phyloP scores from a whole-genome alignment of 1,140 invertebrate genomes.

The Bombus waltoni region DNA sequence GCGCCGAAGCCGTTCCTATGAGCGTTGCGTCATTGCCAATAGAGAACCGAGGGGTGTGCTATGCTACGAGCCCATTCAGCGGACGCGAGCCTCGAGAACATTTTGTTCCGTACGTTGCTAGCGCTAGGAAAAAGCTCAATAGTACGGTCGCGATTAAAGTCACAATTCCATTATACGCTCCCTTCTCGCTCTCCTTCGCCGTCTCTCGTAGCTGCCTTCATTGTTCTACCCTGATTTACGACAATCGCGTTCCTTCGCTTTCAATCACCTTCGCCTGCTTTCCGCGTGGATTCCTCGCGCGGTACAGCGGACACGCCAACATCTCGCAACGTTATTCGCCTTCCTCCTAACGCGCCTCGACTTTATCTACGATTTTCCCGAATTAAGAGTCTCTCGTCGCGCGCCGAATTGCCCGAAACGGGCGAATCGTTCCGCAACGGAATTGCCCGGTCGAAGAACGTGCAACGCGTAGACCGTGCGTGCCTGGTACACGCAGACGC shows the following conservation, averaged over 20 bases:
- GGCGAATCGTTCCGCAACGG: too few relatives aligned
- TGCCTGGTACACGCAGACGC: too few relatives aligned
- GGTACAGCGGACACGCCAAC: too few relatives aligned
- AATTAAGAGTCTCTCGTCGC: neutral
- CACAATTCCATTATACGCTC: conserved; percentile 33
- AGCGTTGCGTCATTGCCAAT: conserved; percentile 38
- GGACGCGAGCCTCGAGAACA: conserved; percentile 40
- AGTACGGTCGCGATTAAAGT: conserved; percentile 43
- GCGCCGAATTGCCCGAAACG: too few relatives aligned
- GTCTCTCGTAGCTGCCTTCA: neutral
- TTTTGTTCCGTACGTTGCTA: conserved; percentile 37
- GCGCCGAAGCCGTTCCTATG: conserved; percentile 30
- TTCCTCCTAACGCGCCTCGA: fast-evolving
- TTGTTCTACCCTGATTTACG: conserved; percentile 43
- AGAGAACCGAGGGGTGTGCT: conserved; percentile 31
- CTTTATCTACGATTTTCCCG: neutral
- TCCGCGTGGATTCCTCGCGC: too few relatives aligned
- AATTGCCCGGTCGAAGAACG: too few relatives aligned
- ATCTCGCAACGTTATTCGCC: too few relatives aligned
- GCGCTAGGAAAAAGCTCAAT: conserved; percentile 50
- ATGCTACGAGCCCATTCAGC: conserved; percentile 27
- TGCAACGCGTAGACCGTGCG: too few relatives aligned
- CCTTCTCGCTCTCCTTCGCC: neutral
- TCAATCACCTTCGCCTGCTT: neutral
- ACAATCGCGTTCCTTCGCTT: neutral